Conservation (phyloP, 2,797 vertebrate genomes). For the Pteronotus mesoamericanus region DNA sequence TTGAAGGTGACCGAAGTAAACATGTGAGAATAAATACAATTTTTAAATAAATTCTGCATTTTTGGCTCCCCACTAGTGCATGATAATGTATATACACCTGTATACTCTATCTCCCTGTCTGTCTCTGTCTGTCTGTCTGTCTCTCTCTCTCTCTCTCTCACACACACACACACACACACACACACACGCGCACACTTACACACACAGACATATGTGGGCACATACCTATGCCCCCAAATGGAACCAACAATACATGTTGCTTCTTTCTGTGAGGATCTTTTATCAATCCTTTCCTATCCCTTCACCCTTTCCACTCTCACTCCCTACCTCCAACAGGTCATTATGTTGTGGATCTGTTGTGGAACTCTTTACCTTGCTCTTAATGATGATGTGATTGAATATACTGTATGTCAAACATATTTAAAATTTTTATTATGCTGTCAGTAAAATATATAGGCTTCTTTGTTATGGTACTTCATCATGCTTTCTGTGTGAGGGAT, state of each 20-base stretch:
- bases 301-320: neutral
- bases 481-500: neutral
- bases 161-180: neutral
- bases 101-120: neutral
- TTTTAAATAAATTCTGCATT: no score
- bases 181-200: no score
- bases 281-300: neutral
- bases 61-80: no score
- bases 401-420: neutral
- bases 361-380: neutral
- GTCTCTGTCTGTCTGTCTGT: neutral
- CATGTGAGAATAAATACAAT: no score
- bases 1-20: no score
- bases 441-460: neutral
- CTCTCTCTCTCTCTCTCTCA: neutral
- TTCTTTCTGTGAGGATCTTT: neutral
- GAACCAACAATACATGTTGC: neutral
- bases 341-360: neutral
- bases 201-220: no score
- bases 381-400: neutral
- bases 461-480: neutral
- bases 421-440: neutral
- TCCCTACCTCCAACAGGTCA: neutral
- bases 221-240: neutral
- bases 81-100: neutral